Evolutionary conservation across 2,797 vertebrate species (phyloP), one percentile per base, ranked within the genome.

Genomic region (Euphonia xanthogaster): DNA sequence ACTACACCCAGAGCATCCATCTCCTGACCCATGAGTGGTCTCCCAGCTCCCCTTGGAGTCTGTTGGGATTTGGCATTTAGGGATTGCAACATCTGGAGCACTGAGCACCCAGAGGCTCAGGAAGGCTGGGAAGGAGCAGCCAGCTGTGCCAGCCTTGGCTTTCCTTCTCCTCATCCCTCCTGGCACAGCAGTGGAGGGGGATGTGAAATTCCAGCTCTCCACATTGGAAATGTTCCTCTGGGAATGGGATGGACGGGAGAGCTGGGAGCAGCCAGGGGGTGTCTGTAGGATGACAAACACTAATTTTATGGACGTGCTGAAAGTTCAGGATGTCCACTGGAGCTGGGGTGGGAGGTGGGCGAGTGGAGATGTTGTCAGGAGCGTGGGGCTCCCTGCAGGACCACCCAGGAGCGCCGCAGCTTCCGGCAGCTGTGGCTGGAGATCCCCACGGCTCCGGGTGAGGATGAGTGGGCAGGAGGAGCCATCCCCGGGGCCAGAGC

Each of bases 391-490:
- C 54, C 61, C 62, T 82, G 58, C 67, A 83, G 91, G 94, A 96
- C 91, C 96, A 91, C 91, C 61, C 89, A 93, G 89, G 66, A 51
- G 7, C 1, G 75, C 16, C 66, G 16, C 15, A 9, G 70, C 84
- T 83, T 93, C 93, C 63, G 11, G 84, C 67, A 92, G 81, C 44
- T 85, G 81, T 6, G 12, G 92, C 86, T 85, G 91, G 51, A 93
- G 74, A 5, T 40, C 30, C 60, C 70, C 2, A 0, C 21, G 4
- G 57, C 72, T n/a, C 60, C 2, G 14, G 4, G 17, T 1, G 14
- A 62, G 87, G 82, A 30, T 77, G 95, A 96, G 95, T 93, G 54
- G 96, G 96, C 93, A 95, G 96, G 23, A 72, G 0, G 68, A 90
- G 79, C 0, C 1, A 5, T 76, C 92, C 90, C 96, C n/a, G 24